Percentiles rank a stretch among this genome's conserved stretches.
Evolutionary conservation across 2,888 invertebrate genomes (phyloP).

Genomic region (Thecocarcelia acutangulata): DNA sequence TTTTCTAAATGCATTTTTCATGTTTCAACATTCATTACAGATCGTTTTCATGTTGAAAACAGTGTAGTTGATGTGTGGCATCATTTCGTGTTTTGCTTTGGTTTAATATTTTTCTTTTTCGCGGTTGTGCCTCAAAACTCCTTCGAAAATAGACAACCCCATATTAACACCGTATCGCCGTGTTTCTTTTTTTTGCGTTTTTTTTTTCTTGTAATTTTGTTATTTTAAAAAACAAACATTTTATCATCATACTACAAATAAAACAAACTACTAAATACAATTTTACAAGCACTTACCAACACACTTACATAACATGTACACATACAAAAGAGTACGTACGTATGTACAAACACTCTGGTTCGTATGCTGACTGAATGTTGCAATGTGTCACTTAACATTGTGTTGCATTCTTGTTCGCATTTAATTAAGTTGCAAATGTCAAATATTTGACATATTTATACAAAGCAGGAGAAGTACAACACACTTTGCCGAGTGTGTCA

Average conservation of each 20-base stretch:
- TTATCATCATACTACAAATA: constrained; percentile 39
- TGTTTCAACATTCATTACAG: constrained; percentile 64
- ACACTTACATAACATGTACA: not conserved
- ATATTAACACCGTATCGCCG: constrained; percentile 43
- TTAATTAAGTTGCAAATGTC: constrained; percentile 72
- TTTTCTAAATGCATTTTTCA: constrained; percentile 65
- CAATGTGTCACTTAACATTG: constrained; percentile 67
- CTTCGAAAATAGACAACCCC: constrained; percentile 50
- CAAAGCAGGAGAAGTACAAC: constrained; percentile 43
- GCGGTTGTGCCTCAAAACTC: constrained; percentile 36
- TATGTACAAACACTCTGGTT: constrained; percentile 9
- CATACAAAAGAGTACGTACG: not conserved
- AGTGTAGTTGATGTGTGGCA: constrained; percentile 55
- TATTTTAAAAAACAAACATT: constrained; percentile 26
- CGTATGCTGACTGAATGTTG: constrained; percentile 57
- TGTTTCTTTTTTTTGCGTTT: constrained; percentile 10
- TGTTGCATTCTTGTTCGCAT: constrained; percentile 65
- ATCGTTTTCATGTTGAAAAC: constrained; percentile 55
- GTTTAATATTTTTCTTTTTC: not conserved
- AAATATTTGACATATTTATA: constrained; percentile 69
- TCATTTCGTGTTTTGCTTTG: constrained; percentile 38
- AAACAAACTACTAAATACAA: constrained; percentile 34
- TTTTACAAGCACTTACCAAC: not conserved
- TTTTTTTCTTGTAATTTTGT: constrained; percentile 16
- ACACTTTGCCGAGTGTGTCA: constrained; percentile 38